phyloP scores from a whole-genome alignment of 2,888 invertebrate species.

The Temnothorax ravouxi region DNA sequence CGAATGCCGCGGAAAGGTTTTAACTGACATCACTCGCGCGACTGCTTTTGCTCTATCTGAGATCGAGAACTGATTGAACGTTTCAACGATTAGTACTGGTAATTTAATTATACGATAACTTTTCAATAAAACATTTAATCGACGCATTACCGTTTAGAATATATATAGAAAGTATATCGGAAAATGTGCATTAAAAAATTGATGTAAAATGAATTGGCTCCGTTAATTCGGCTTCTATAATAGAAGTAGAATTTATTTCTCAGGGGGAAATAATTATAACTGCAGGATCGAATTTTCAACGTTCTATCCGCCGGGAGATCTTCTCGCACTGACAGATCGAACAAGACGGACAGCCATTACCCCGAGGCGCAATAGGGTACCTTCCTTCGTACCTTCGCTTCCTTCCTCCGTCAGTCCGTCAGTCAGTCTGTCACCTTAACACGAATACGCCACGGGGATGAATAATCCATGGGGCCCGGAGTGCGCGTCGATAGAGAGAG shows the following conservation, averaged over 20 bases:
- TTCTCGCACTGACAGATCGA: constrained; percentile 47
- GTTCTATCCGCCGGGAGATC: constrained; percentile 21
- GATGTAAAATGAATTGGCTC: neutral
- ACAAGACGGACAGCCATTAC: constrained; percentile 52
- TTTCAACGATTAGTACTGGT: neutral
- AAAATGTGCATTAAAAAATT: neutral
- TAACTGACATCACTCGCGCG: neutral
- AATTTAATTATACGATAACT: neutral
- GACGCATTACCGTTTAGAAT: neutral
- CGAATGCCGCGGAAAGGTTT: neutral
- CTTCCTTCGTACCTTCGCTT: constrained; percentile 38
- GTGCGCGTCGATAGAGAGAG: constrained; percentile 56
- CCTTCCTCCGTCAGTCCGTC: constrained; percentile 57
- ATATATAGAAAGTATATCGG: neutral
- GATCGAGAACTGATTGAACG: neutral
- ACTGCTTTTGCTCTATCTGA: neutral
- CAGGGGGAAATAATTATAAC: constrained; percentile 41
- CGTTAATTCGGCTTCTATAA: neutral
- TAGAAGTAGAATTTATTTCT: constrained; percentile 30
- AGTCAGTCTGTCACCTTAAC: constrained; percentile 66
- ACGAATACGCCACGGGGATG: constrained; percentile 73
- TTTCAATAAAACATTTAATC: neutral
- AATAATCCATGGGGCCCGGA: constrained; percentile 81
- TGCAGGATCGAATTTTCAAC: constrained; percentile 24
- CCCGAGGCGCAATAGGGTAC: constrained; percentile 44